phyloP scores from a whole-genome alignment of 2,797 vertebrate species.

The Liasis olivaceus region DNA sequence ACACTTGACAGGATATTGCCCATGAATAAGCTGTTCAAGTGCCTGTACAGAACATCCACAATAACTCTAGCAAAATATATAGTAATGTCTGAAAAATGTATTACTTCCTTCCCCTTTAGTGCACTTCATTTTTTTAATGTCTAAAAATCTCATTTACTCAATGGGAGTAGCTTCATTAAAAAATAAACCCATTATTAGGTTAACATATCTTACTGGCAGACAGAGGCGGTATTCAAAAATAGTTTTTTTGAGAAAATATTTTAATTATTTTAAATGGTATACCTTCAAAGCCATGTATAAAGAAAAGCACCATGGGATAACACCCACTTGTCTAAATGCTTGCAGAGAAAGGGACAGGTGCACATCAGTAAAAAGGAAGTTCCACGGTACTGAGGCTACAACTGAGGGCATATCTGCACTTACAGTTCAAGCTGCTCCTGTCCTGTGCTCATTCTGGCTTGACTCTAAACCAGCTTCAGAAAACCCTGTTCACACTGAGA shows the following conservation, averaged over 20 bases:
- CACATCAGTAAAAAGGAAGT: not conserved
- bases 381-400: not conserved
- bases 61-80: conserved; percentile 23
- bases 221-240: not conserved
- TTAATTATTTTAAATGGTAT: not conserved
- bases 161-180: conserved; percentile 22
- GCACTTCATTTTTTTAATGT: conserved; percentile 35
- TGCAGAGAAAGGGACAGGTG: not conserved
- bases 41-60: conserved; percentile 37
- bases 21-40: conserved; percentile 6
- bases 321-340: not conserved
- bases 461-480: not conserved
- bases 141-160: conserved; percentile 31
- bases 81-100: not conserved
- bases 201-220: not conserved
- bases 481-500: not conserved
- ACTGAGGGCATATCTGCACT: not conserved
- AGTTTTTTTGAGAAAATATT: not conserved
- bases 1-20: not conserved
- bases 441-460: not conserved
- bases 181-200: conserved; percentile 35
- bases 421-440: not conserved
- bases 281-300: not conserved
- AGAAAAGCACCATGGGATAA: not conserved
- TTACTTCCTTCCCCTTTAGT: conserved; percentile 29